These are phyloP conservation scores for Nesogale talazaci DNA, from an alignment of 2,113 vertebrate genomes.

Conservation along the genomic window DNA sequence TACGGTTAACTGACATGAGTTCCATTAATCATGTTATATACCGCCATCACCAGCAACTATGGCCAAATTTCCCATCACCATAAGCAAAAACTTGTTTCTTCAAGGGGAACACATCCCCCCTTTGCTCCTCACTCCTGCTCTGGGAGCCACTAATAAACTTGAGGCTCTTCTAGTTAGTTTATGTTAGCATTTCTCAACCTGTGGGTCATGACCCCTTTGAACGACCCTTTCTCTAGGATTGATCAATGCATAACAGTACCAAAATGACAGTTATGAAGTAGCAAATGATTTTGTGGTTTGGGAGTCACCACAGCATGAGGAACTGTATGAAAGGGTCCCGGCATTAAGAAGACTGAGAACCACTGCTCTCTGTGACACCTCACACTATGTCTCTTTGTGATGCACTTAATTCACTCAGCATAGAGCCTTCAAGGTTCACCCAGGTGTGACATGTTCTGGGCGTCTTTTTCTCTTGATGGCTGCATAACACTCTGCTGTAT, in stretches of 20 bases:
- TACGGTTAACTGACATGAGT: not conserved
- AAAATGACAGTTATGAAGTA: no score
- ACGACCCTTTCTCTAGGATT: no score
- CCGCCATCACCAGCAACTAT: not conserved
- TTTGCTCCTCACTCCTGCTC: not conserved
- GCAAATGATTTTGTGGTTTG: no score
- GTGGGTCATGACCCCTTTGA: no score
- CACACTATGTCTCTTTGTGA: not conserved
- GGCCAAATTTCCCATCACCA: not conserved
- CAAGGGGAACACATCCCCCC: not conserved
- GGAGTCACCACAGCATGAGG: no score
- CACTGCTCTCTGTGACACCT: not conserved
- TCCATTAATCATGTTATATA: not conserved
- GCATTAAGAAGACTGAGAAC: no score
- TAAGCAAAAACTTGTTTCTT: not conserved
- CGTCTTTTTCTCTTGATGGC: not conserved
- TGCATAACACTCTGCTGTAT: not conserved
- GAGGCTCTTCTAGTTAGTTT: not conserved
- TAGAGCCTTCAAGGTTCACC: not conserved
- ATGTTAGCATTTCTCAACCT: no score
- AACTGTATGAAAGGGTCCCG: no score
- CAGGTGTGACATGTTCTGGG: not conserved
- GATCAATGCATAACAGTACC: no score
- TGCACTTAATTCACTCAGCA: no score
- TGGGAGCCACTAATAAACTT: not conserved